Evolutionary conservation across 2,113 vertebrate genomes (phyloP), one percentile per base, ranked within the genome.

Genomic region (Myotis davidii): DNA sequence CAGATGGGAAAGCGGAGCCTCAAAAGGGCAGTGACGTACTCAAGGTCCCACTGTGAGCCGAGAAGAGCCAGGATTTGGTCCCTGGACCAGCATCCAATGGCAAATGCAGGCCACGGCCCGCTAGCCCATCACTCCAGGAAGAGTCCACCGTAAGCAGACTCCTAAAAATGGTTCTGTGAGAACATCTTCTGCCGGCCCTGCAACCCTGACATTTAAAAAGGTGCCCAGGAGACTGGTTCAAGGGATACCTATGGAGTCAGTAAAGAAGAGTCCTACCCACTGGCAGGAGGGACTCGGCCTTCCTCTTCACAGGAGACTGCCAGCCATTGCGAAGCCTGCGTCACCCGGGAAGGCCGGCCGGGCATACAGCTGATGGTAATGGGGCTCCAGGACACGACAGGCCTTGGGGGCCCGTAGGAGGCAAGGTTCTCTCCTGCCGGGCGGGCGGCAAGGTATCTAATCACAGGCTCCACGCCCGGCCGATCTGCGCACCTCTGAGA

Each of bases 401-500:
- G 45, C 59, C 1, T 20, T 3, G 1, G 23, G 61, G 27, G 4
- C 27, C 12, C 2, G 50, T 34, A 81, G 6, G 25, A 5, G 11
- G 61, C 61, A 64, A 64, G 61, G 61, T 64, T 29, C 61, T 27
- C 29, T 64, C 61, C 12, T 34, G 69, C 45, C 8, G 1, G 76
- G 59, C 50, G 78, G 81, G 59, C 50, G 78, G 81, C 34, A 21
- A 2, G 6, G 18, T 0, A 73, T 29, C 67, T 88, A 20, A 37
- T 69, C 83, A 9, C 84, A 97, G 94, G 65, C 23, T 50, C 50
- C 70, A 76, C 39, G 94, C 83, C 91, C 64, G 6, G 37, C 45
- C n/a, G 64, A 42, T 79, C 79, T 86, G 92, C 90, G 89, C 90
- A 81, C 82, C 88, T 92, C 94, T 84, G 79, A 52, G 59, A 69